Evolutionary conservation across 1,140 invertebrate species (phyloP), one percentile per base, ranked within the genome.

Genomic region (Orchesella cincta): DNA sequence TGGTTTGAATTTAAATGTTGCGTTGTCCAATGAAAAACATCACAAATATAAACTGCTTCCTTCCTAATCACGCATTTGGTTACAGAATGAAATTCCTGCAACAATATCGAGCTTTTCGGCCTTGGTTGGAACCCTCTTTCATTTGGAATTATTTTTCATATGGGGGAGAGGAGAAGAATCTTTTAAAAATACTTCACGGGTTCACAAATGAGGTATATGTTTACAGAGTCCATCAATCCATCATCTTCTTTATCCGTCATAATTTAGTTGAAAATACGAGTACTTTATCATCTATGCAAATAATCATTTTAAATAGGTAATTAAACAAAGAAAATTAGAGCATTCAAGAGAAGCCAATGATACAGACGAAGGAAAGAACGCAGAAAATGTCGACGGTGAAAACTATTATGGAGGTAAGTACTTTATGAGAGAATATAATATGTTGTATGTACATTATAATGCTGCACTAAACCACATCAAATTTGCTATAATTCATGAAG

Each of bases 91-190:
- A 36, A 77, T 33, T 35, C 51, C 76, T 26, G 34, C 57, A 75
- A 76, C 75, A 80, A n/a, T 74, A 81, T 0, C 83, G 89, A 67
- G 83, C 87, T 46, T 81, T 85, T 14, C 79, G 83, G 0, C 89
- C 89, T 0, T 86, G 87, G 84, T 76, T 87, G 3, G 87, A 87
- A 84, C 80, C 83, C 3, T 84, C 88, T 33, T 79, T 85, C 29
- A 79, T 90, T 12, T 90, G 85, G 80, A 82, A 85, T 57, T 71
- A 83, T 28, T 78, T 64, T 80, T 84, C 72, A 82, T 85, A 34
- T 76, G 84, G 52, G 72, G 78, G 36, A 79, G 80, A 70, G 81
- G 83, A 81, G 39, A 74, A 76, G 39, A 20, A 28, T 54, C 36
- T 74, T 35, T 54, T 79, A 16, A 73, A 64, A 31, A 57, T 71